Evolutionary conservation across 1,140 invertebrate genomes (phyloP).

Genomic region (Zaprionus nigranus): DNA sequence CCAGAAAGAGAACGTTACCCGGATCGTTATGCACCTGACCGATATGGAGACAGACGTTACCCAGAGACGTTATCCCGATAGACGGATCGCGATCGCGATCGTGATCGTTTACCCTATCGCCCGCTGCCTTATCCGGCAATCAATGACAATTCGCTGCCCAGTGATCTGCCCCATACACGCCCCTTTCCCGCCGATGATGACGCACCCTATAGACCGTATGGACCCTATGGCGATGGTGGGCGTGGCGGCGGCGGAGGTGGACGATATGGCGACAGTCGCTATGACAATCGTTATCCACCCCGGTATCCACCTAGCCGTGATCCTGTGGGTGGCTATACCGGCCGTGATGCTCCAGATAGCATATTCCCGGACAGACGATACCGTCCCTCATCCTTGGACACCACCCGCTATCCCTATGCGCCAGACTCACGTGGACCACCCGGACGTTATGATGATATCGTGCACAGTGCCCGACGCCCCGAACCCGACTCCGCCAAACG

Average conservation of each 20-base stretch:
- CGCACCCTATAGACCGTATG: slow-evolving; percentile 70
- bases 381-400: slow-evolving; percentile 72
- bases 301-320: slow-evolving; percentile 75
- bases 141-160: slow-evolving; percentile 72
- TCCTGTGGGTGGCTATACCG: slow-evolving; percentile 72
- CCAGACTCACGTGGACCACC: slow-evolving; percentile 63
- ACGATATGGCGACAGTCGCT: slow-evolving; percentile 75
- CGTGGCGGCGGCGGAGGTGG: slow-evolving; percentile 51
- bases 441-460: slow-evolving; percentile 76
- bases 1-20: slow-evolving; percentile 75
- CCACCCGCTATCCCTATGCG: slow-evolving; percentile 61
- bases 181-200: slow-evolving; percentile 78
- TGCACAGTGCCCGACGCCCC: slow-evolving; percentile 70
- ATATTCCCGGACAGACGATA: slow-evolving; percentile 80
- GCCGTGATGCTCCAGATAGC: slow-evolving; percentile 78
- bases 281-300: slow-evolving; percentile 72
- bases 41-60: slow-evolving; percentile 81
- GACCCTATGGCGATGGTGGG: slow-evolving; percentile 55
- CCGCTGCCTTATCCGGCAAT: slow-evolving; percentile 82
- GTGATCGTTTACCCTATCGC: slow-evolving; percentile 72
- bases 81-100: slow-evolving; percentile 80
- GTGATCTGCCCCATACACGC: slow-evolving; percentile 72
- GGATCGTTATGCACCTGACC: slow-evolving; percentile 76
- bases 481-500: slow-evolving; percentile 80
- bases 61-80: slow-evolving; percentile 74